Evolutionary conservation across 2,113 vertebrate species (phyloP), one percentile per base, ranked within the genome.

Genomic region (Tonatia bakeri): DNA sequence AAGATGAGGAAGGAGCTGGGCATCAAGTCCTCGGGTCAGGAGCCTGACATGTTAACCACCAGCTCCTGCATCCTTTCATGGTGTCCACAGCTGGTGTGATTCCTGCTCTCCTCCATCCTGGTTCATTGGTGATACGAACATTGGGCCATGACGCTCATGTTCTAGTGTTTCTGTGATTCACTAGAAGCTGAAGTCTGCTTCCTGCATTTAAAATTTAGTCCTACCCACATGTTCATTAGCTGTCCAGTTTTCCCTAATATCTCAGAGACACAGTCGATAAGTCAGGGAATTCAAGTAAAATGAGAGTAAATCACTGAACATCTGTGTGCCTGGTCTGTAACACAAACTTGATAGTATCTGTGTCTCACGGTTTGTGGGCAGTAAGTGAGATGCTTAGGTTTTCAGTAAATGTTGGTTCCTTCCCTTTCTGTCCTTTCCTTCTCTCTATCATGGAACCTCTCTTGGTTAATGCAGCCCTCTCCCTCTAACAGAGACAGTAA

Each of bases 41-140:
- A 1, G 1, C 20, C 5, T 56, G 11, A 61, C 28, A 24, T 16
- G 2, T 24, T 12, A 1, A 15, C 28, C n/a, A n/a, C 20, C 40
- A 15, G 50, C 14, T 52, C 52, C 3, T 2, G 11, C 14, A 17
- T 1, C 20, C 38, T 7, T 65, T 38, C 38, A 19, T 16, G 9
- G 45, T 6, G 7, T 24, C 16, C 45, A 22, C 16, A 0, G 2
- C 28, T n/a, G 26, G 13, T 12, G 5, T 3, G 12, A 45, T 45
- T 86, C n/a, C 54, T 22, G 6, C 54, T 67, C 56, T 67, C 24
- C 19, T 33, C 56, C 17, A 16, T 47, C 45, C 19, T 15, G 10
- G 40, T n/a, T 36, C 50, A 38, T 33, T 20, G 33, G 6, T 38
- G 11, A 7, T 5, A 13, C 0, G 43, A 31, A 45, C 28, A 43